A percentile compares a stretch with the other conserved stretches of the same genome.
Conservation (phyloP, 2,797 vertebrate genomes). For the Phrynocephalus forsythii region DNA sequence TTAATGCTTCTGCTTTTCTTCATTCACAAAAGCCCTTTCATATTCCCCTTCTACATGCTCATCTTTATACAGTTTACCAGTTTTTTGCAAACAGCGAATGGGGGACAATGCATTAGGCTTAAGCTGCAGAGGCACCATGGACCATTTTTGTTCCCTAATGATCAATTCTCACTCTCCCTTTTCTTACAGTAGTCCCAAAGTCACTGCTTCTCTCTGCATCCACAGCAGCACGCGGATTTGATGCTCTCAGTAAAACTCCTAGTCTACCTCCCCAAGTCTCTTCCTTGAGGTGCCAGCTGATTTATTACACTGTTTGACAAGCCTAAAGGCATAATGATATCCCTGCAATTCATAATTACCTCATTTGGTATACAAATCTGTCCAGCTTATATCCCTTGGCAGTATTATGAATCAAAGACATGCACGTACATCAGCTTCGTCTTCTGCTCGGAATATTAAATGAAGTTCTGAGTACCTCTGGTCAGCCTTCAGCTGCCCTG, state of each 20-base stretch:
- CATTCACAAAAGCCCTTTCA: neutral
- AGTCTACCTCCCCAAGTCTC: neutral
- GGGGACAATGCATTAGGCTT: no score
- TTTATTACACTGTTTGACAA: neutral
- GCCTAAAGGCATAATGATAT: neutral
- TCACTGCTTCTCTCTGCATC: neutral
- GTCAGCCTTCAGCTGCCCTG: neutral
- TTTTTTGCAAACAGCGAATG: neutral
- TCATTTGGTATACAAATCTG: neutral
- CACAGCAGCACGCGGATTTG: neutral
- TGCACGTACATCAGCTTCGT: neutral
- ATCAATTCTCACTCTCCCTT: neutral
- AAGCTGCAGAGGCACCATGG: neutral
- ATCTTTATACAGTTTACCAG: neutral
- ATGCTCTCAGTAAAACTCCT: neutral
- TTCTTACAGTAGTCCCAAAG: neutral
- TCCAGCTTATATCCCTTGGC: neutral
- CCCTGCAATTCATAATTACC: conserved; percentile 4
- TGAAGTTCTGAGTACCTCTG: neutral
- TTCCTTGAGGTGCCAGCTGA: neutral
- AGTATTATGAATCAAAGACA: conserved; percentile 1
- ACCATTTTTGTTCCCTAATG: neutral
- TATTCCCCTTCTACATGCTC: neutral
- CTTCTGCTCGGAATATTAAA: neutral
- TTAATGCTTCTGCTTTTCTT: neutral